Percentiles rank a stretch among this genome's conserved stretches.
These are phyloP conservation scores for Epizoanthus fatuus DNA, from an alignment of 92 coral and sea anemone genomes.

Conservation along the genomic window DNA sequence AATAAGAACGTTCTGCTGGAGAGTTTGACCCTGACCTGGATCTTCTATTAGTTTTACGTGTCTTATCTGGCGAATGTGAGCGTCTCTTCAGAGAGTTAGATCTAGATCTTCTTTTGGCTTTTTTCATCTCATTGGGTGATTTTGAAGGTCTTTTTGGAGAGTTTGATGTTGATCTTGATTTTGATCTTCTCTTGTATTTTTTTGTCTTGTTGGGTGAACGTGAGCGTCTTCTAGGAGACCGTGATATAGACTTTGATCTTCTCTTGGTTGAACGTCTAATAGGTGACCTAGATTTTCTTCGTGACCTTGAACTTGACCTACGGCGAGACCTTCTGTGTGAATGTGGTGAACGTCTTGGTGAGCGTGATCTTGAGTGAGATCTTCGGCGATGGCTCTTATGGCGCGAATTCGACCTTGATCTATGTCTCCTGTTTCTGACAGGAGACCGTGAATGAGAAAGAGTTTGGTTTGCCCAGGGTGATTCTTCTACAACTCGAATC, in stretches of 20 bases:
- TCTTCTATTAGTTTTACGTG: slow-evolving; percentile 18
- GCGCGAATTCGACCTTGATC: slow-evolving; percentile 57
- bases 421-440: slow-evolving; percentile 49
- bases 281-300: slow-evolving; percentile 67
- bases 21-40: slow-evolving; percentile 23
- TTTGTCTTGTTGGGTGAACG: slow-evolving; percentile 58
- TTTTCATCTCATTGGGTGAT: slow-evolving; percentile 1
- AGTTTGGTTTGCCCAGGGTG: slow-evolving; percentile 71
- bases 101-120: slow-evolving; percentile 22
- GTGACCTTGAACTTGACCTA: slow-evolving; percentile 73
- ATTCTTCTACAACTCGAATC: slow-evolving; percentile 87
- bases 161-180: slow-evolving; percentile 18
- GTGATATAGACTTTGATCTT: slow-evolving; percentile 55
- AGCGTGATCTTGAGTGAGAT: slow-evolving; percentile 71
- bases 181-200: slow-evolving; percentile 39
- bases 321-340: slow-evolving; percentile 51
- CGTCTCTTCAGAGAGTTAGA: slow-evolving; percentile 29
- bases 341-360: slow-evolving; percentile 45
- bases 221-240: slow-evolving; percentile 69
- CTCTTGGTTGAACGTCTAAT: not conserved
- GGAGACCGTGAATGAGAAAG: slow-evolving; percentile 76
- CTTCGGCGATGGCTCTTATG: slow-evolving; percentile 67
- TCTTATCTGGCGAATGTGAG: slow-evolving; percentile 14
- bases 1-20: not conserved
- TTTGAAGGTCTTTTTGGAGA: slow-evolving; percentile 19